A percentile compares a stretch with the other conserved stretches of the same genome.
Evolutionary conservation across 2,797 vertebrate species (phyloP).

Genomic region (Hypotaenidia philippensis): DNA sequence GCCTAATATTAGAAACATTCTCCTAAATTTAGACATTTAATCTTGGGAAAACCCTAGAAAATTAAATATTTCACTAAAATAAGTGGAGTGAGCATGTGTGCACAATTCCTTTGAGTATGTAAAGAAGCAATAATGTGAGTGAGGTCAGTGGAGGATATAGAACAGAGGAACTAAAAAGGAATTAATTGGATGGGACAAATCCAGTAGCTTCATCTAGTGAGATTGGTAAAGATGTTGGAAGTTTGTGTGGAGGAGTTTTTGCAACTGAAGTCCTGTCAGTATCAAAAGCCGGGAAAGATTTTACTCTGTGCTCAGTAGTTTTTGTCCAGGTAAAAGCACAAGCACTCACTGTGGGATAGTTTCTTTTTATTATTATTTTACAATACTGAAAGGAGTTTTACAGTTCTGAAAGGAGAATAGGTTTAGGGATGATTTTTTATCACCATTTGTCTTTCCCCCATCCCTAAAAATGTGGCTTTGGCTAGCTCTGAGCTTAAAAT

Average conservation of each 20-base stretch:
- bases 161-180: not conserved
- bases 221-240: not conserved
- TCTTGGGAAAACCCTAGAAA: too few species aligned
- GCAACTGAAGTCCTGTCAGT: not conserved
- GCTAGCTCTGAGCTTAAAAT: not conserved
- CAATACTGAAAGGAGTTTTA: not conserved
- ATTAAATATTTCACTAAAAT: not conserved
- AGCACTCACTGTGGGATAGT: not conserved
- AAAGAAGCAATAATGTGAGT: not conserved
- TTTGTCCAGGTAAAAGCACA: not conserved
- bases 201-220: not conserved
- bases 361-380: not conserved
- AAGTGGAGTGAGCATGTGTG: not conserved
- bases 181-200: not conserved
- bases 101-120: not conserved
- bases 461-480: not conserved
- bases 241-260: not conserved
- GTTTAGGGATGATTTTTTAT: not conserved
- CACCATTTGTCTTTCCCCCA: not conserved
- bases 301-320: not conserved
- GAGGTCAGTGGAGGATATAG: not conserved
- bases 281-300: not conserved
- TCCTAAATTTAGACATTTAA: not conserved
- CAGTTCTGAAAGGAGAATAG: not conserved
- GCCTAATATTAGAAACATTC: not conserved